Conservation (phyloP, 2,888 invertebrate species). For the Thysanoteuthis rhombus region DNA sequence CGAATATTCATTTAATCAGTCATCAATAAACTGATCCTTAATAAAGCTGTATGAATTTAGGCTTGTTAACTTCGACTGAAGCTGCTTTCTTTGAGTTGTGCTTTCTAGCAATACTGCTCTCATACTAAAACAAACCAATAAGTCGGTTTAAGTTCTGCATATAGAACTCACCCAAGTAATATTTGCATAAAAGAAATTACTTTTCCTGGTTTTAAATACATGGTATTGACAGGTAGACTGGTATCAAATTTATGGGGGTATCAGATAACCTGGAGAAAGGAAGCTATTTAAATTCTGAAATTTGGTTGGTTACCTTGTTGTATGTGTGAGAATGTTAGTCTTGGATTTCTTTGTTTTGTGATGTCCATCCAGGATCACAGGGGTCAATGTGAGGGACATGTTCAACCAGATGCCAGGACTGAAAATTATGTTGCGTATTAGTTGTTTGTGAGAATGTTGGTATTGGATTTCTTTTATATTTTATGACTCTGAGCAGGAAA, state of each 20-base stretch:
- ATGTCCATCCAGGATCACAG: not conserved
- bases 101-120: too few relatives aligned
- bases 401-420: not conserved
- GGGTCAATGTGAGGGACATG: not conserved
- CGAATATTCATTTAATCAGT: too few relatives aligned
- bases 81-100: too few relatives aligned
- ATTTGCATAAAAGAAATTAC: not conserved
- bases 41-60: too few relatives aligned
- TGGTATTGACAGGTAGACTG: constrained; percentile 12
- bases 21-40: too few relatives aligned
- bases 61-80: too few relatives aligned
- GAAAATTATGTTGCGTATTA: not conserved
- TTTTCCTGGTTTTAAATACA: not conserved
- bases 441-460: not conserved
- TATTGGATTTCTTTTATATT: not conserved
- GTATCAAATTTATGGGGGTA: not conserved
- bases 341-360: not conserved
- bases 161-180: not conserved
- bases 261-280: not conserved
- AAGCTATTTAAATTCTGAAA: not conserved
- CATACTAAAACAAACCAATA: too few relatives aligned
- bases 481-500: too few relatives aligned
- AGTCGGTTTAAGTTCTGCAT: not conserved
- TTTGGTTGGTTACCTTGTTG: not conserved
- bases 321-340: not conserved